phyloP scores from a whole-genome alignment of 1,140 invertebrate genomes.

The Metopolophium dirhodum region DNA sequence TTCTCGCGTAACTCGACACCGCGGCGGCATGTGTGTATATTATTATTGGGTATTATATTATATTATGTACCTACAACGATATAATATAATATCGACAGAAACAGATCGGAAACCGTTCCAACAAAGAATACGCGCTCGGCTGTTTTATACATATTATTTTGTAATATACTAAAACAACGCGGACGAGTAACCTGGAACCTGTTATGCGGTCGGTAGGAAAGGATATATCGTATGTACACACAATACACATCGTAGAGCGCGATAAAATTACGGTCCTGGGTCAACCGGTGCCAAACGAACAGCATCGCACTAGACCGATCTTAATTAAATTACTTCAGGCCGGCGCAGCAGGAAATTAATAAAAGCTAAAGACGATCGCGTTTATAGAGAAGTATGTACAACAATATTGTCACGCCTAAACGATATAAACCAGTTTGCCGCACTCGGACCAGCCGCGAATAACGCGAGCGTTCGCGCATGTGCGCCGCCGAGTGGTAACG shows the following conservation, averaged over 20 bases:
- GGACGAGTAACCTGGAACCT: constrained; percentile 27
- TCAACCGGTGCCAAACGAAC: constrained; percentile 45
- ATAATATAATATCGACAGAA: constrained; percentile 12
- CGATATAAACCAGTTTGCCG: constrained; percentile 26
- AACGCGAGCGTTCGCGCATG: neutral
- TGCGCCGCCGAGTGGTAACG: neutral
- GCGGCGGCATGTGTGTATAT: neutral
- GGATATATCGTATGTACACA: neutral
- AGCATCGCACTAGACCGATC: neutral
- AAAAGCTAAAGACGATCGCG: neutral
- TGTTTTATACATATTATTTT: neutral
- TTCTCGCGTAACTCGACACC: neutral
- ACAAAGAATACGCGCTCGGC: constrained; percentile 7
- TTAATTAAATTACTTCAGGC: constrained; percentile 50
- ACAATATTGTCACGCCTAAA: constrained; percentile 38
- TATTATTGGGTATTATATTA: neutral
- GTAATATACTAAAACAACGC: neutral
- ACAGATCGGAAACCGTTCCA: constrained; percentile 26
- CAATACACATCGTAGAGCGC: neutral
- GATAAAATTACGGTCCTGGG: constrained; percentile 46
- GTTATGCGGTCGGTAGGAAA: neutral
- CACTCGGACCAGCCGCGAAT: neutral
- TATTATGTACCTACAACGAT: constrained; percentile 5
- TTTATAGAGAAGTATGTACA: no score
- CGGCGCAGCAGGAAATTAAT: constrained; percentile 21